Conservation (phyloP, 2,113 vertebrate species). For the Ochotona princeps region DNA sequence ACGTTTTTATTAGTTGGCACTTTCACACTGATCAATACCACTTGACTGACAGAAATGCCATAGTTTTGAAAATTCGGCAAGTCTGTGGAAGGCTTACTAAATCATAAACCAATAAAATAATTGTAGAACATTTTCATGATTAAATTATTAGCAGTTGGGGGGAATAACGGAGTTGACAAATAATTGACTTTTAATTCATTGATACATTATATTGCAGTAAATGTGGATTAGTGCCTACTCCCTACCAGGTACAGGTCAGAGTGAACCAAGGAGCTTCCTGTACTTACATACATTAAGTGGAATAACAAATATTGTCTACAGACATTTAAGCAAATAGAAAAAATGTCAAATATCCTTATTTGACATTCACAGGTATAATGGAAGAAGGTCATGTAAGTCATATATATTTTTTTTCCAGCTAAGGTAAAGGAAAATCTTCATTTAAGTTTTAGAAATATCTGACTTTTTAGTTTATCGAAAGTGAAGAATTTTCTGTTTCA, state of each 20-base stretch:
- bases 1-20: not conserved
- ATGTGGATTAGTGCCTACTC: not conserved
- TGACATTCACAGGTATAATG: constrained; percentile 5
- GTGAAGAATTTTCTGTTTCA: constrained; percentile 41
- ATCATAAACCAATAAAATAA: constrained; percentile 45
- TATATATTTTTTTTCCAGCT: not conserved
- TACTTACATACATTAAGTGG: not conserved
- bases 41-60: constrained; percentile 34
- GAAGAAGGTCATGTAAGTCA: not conserved
- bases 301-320: not conserved
- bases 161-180: not conserved
- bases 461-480: not conserved
- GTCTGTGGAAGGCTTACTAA: not conserved
- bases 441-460: constrained; percentile 15
- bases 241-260: not conserved
- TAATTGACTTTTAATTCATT: not conserved
- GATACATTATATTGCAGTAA: constrained; percentile 1
- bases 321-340: constrained; percentile 27
- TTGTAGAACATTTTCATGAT: constrained; percentile 18
- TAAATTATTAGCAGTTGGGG: constrained; percentile 21
- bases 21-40: not conserved
- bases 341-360: not conserved
- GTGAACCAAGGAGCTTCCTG: not conserved
- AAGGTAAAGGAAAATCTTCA: not conserved
- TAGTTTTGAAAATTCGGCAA: not conserved